Base-by-base conservation (phyloP, 2,888 invertebrate species). In the Aphidoletes aphidimyza region DNA sequence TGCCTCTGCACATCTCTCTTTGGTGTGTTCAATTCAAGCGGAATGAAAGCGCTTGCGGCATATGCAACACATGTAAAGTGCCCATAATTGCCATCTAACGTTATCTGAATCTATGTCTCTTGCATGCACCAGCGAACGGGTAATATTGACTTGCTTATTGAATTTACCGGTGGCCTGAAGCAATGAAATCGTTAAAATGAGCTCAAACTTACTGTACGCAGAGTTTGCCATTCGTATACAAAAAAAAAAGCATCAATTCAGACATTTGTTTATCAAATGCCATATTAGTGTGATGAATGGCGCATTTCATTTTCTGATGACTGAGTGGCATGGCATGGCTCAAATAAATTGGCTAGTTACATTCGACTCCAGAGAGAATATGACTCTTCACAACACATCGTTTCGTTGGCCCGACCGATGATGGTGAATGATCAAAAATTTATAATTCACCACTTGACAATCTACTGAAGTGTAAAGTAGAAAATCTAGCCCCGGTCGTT, bases 351-450 rank as follows among this genome's bases (percentile, higher is more conserved):
- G 69, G 69, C 69, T 69, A 69, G 69, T 69, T 69, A 30, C n/a
- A n/a, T n/a, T n/a, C n/a, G n/a, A n/a, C n/a, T n/a, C n/a, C n/a
- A n/a, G n/a, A n/a, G n/a, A n/a, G n/a, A n/a, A n/a, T 17, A 11
- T 69, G 9, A 69, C 17, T 22, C 11, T 69, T 30, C 14, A 69
- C 30, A 30, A 34, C 34, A 69, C 69, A 26, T 22, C 5, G n/a
- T 8, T 69, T 2, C 26, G 34, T 54, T 69, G 3, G 54, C 22
- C 22, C 9, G 30, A n/a, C n/a, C n/a, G n/a, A n/a, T n/a, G 30
- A 30, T 69, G 69, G 69, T 69, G 30, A 54, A 17, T 69, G 69
- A 69, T 69, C 69, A 69, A 69, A 69, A 69, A 69, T 69, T 69
- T 69, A 69, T 69, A 69, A 69, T 69, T 69, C 34, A 69, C 69